Base-by-base conservation (phyloP, 2,797 vertebrate species). In the Melanitta fusca region DNA sequence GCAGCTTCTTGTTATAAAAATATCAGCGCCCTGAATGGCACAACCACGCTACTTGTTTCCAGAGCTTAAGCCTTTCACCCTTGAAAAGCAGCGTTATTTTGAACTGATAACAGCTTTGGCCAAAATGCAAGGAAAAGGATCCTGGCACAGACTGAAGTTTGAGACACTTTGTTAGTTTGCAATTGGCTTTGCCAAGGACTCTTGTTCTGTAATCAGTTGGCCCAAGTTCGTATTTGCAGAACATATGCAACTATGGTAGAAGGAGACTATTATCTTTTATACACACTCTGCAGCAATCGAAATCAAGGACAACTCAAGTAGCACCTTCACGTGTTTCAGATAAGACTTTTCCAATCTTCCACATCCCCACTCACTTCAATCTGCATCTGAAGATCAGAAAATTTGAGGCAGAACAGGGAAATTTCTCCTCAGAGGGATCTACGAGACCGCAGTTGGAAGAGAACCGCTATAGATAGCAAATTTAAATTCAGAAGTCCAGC, bases 171-270 rank as follows among this genome's bases (percentile, higher is more conserved):
- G 36, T 82, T 80, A 77, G 64, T 61, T n/a, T 71, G 51, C 13
- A 94, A 90, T 70, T 57, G 70, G 57, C 74, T 93, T 88, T 93
- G 64, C 82, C 84, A 92, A 92, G 62, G 88, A 89, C 71, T 77
- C 77, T 39, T 15, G 34, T 64, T n/a, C 73, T 73, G 47, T 69
- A 75, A 84, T 64, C 89, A 81, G 38, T 51, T 83, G 66, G 32
- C 66, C 41, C 45, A 64, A 70, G 47, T 41, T 91, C 38, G 57
- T 64, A 45, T 77, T 77, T 85, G 71, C 47, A 43, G 80, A 84
- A 84, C 93, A 84, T 11, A 75, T 1, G 32, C 28, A 78, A 78
- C 68, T 36, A 28, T 1, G 19, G 20, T 74, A 65, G 91, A 92
- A 80, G 72, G 78, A 77, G 85, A 58, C 16, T 75, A 66, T 72